These are phyloP conservation scores for Biston stratarius DNA, from an alignment of 2,888 invertebrate genomes.

Conservation along the genomic window DNA sequence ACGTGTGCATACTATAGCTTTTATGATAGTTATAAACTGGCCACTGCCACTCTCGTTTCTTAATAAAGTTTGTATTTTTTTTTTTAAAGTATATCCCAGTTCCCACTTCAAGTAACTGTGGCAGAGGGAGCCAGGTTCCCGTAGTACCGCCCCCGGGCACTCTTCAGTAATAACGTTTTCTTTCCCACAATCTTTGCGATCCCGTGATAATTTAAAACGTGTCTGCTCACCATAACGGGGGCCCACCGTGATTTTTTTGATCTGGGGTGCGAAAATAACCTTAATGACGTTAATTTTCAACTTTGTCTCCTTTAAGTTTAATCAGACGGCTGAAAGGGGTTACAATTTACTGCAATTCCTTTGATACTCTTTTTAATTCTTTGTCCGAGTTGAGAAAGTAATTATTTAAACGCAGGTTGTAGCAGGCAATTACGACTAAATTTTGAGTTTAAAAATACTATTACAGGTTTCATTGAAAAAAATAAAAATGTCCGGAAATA, in stretches of 20 bases:
- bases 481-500: too few relatives aligned
- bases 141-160: conserved; percentile 50
- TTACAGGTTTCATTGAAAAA: too few relatives aligned
- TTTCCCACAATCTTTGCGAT: conserved; percentile 64
- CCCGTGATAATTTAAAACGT: conserved; percentile 68
- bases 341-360: conserved; percentile 19
- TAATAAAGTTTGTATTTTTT: too few relatives aligned
- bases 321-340: conserved; percentile 25
- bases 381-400: conserved; percentile 13
- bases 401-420: conserved; percentile 13
- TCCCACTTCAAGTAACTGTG: conserved; percentile 25
- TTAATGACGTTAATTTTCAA: conserved; percentile 63
- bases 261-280: conserved; percentile 53
- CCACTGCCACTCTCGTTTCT: too few relatives aligned
- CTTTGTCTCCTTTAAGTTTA: conserved; percentile 22
- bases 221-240: conserved; percentile 57
- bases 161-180: conserved; percentile 63
- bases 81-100: neutral
- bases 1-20: too few relatives aligned
- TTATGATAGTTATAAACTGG: too few relatives aligned
- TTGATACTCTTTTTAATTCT: conserved; percentile 19
- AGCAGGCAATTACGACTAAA: neutral
- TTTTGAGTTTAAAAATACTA: neutral
- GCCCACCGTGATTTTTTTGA: conserved; percentile 36
- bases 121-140: conserved; percentile 46